Base-by-base conservation (phyloP, 1,140 invertebrate genomes). In the Lasaia peninsularis region DNA sequence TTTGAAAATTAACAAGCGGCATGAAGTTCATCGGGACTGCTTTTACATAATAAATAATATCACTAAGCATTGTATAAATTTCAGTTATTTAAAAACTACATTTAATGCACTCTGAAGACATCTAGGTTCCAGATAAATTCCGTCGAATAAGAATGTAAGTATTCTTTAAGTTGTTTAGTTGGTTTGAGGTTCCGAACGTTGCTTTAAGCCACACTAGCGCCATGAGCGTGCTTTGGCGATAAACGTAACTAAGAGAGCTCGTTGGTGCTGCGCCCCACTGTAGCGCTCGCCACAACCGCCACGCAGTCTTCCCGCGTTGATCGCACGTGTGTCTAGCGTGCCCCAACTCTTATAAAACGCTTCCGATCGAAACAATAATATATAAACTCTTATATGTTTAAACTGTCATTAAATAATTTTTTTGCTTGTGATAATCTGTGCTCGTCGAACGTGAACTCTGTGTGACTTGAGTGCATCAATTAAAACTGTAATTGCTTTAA, bases 221-320 rank as follows among this genome's bases (percentile, higher is more conserved):
- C 75, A 58, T 53, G 71, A 62, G 67, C 71, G 63, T 69, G 61
- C 57, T 55, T 74, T 72, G 80, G 78, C 60, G 20, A 64, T 34
- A 21, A 14, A 16, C 32, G 37, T 70, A 50, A 79, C 75, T 80
- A 80, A 32, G 12, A 65, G 18, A 50, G 59, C 54, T 65, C 54
- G 63, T 66, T 62, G 65, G 69, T 52, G 62, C 67, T 62, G 67
- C 70, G 63, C 78, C 76, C 80, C 81, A 65, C 73, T 80, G 78
- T 73, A 71, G 65, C 73, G 65, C 76, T 74, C 75, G 69, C 66
- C 63, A 52, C 71, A 65, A 78, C 69, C 84, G 85, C 85, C 85
- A 88, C 85, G 85, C 85, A 88, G 85, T 88, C 85, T 88, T 88
- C 80, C 81, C 82, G 82, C 85, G 85, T 81, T 77, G 70, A 52